phyloP scores from a whole-genome alignment of 2,113 vertebrate species.

The Phalacrocorax aristotelis region DNA sequence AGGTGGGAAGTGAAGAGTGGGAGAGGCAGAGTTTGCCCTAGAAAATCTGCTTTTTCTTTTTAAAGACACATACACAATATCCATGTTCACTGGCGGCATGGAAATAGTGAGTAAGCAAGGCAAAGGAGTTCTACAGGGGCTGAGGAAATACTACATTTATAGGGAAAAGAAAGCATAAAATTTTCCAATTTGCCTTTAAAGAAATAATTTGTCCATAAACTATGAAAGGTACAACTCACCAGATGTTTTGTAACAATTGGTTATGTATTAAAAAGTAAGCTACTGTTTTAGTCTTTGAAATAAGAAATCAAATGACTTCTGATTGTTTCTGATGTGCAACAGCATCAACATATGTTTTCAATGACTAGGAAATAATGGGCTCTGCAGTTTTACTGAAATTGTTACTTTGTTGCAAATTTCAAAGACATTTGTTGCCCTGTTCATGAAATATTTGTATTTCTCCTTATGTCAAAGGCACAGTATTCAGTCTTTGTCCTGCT shows the following conservation, averaged over 20 bases:
- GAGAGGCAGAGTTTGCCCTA: constrained; percentile 26
- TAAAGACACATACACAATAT: background rate
- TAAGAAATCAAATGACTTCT: constrained; percentile 70
- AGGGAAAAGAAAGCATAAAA: constrained; percentile 68
- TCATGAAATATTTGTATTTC: constrained; percentile 58
- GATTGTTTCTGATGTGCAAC: constrained; percentile 71
- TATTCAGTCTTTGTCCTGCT: constrained; percentile 49
- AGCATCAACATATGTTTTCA: constrained; percentile 70
- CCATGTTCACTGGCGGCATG: constrained; percentile 32
- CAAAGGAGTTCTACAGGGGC: constrained; percentile 42
- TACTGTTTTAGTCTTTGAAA: constrained; percentile 75
- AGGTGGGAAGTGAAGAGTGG: background rate
- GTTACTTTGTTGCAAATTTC: constrained; percentile 68
- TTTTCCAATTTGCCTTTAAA: constrained; percentile 78
- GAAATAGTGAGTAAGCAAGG: constrained; percentile 69
- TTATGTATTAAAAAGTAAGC: constrained; percentile 69
- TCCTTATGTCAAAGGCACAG: constrained; percentile 51
- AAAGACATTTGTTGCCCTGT: constrained; percentile 58
- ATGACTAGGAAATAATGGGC: constrained; percentile 61
- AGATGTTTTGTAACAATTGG: constrained; percentile 77
- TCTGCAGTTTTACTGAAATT: constrained; percentile 59
- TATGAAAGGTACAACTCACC: constrained; percentile 65
- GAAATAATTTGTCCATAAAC: constrained; percentile 76
- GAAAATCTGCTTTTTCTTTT: constrained; percentile 24
- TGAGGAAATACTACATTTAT: constrained; percentile 56